Conservation (phyloP, 1,140 invertebrate genomes). For the Hyposmocoma kahamanoa region DNA sequence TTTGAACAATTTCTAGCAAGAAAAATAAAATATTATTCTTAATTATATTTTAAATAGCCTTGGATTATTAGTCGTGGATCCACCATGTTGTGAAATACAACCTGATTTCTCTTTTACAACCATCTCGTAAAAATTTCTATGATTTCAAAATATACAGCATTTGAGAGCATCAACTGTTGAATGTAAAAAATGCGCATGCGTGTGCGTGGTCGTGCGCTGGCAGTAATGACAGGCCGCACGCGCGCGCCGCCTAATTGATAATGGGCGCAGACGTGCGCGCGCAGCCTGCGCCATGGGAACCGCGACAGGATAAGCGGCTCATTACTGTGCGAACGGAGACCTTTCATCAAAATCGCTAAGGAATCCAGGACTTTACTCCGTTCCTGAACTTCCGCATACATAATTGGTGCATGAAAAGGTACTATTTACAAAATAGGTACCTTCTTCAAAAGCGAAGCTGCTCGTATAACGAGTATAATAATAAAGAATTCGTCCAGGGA, state of each 20-base stretch:
- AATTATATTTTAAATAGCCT: too few species aligned
- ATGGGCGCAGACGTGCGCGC: constrained; percentile 54
- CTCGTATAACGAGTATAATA: too few species aligned
- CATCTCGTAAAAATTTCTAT: background rate
- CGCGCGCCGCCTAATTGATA: constrained; percentile 63
- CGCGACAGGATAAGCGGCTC: constrained; percentile 20
- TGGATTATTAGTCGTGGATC: background rate
- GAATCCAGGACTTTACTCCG: too few species aligned
- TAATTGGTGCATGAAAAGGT: too few species aligned
- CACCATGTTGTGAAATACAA: background rate
- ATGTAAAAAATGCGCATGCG: background rate
- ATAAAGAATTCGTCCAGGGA: too few species aligned
- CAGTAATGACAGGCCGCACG: constrained; percentile 63
- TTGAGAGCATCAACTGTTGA: too few species aligned
- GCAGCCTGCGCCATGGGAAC: constrained; percentile 40
- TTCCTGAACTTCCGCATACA: too few species aligned
- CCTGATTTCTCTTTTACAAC: background rate
- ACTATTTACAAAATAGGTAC: too few species aligned
- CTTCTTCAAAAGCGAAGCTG: too few species aligned
- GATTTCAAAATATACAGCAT: background rate
- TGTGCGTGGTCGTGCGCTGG: constrained; percentile 42
- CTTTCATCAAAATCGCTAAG: too few species aligned
- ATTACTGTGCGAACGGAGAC: too few species aligned
- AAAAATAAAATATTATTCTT: too few species aligned
- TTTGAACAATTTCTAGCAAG: background rate